Conservation (phyloP, 1,140 invertebrate species). For the Lordiphosa stackelbergi region DNA sequence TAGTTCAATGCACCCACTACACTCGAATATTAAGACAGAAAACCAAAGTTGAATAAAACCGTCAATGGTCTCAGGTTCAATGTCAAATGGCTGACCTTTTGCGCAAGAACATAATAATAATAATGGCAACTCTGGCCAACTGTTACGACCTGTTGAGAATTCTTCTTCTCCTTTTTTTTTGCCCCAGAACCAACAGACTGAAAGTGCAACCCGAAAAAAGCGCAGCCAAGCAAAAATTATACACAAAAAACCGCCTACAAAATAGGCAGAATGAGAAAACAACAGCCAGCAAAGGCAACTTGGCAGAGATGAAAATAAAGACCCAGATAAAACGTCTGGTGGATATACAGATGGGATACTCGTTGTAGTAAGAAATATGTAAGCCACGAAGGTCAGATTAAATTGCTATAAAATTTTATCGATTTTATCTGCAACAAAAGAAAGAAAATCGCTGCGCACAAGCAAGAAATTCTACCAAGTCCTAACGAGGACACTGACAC, state of each 20-base stretch:
- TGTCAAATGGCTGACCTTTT: constrained; percentile 40
- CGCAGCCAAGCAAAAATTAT: constrained; percentile 34
- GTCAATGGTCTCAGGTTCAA: constrained; percentile 30
- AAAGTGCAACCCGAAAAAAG: constrained; percentile 43
- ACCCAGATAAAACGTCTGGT: constrained; percentile 39
- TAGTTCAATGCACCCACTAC: constrained; percentile 2
- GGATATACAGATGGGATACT: constrained; percentile 41
- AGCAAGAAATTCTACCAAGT: constrained; percentile 54
- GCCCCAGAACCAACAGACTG: constrained; percentile 14
- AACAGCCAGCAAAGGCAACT: constrained; percentile 12
- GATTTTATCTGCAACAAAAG: constrained; percentile 76
- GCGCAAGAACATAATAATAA: constrained; percentile 8
- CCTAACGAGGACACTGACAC: constrained; percentile 76
- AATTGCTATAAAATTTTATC: constrained; percentile 77
- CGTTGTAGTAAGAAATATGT: constrained; percentile 40
- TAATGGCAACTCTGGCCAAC: constrained; percentile 5
- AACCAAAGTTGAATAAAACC: constrained; percentile 27
- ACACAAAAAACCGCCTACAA: constrained; percentile 60
- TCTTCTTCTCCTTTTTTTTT: constrained; percentile 7
- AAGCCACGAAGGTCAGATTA: constrained; percentile 77
- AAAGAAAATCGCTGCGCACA: constrained; percentile 69
- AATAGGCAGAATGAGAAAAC: constrained; percentile 7
- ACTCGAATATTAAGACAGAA: constrained; percentile 17
- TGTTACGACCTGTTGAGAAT: constrained; percentile 58
- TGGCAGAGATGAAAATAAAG: constrained; percentile 18